Conservation (phyloP, 1,140 invertebrate genomes). For the Schlechtendalia chinensis region DNA sequence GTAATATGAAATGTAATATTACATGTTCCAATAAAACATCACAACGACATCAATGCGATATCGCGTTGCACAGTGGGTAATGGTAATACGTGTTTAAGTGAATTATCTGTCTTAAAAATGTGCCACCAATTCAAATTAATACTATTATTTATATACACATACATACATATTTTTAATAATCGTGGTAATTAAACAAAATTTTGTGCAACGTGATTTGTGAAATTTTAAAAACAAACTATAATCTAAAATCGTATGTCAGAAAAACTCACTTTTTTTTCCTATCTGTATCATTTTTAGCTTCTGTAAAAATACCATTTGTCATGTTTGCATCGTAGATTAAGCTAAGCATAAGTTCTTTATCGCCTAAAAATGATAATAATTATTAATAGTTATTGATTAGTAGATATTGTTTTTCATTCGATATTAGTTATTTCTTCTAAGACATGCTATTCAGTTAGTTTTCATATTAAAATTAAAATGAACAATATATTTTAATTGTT, state of each 20-base stretch:
- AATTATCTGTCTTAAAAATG: too few species aligned
- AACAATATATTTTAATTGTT: too few species aligned
- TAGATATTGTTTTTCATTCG: neutral
- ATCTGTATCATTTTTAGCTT: constrained; percentile 36
- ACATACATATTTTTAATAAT: neutral
- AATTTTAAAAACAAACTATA: neutral
- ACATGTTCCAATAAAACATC: too few species aligned
- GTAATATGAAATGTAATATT: too few species aligned
- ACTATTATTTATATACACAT: neutral
- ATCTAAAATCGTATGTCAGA: neutral
- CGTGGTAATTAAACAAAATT: neutral
- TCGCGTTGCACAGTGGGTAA: too few species aligned
- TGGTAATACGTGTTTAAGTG: too few species aligned
- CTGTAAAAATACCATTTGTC: constrained; percentile 70
- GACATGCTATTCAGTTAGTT: neutral
- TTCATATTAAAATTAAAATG: neutral
- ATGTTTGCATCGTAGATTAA: constrained; percentile 83
- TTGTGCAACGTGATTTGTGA: constrained; percentile 21
- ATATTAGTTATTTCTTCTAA: constrained; percentile 12
- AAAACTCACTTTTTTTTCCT: constrained; percentile 39
- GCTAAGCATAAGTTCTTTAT: constrained; percentile 77
- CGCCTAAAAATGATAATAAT: constrained; percentile 62
- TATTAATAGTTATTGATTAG: neutral
- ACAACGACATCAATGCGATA: too few species aligned
- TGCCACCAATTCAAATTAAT: neutral